phyloP scores from a whole-genome alignment of 2,113 vertebrate genomes.

The Sylvietta virens region DNA sequence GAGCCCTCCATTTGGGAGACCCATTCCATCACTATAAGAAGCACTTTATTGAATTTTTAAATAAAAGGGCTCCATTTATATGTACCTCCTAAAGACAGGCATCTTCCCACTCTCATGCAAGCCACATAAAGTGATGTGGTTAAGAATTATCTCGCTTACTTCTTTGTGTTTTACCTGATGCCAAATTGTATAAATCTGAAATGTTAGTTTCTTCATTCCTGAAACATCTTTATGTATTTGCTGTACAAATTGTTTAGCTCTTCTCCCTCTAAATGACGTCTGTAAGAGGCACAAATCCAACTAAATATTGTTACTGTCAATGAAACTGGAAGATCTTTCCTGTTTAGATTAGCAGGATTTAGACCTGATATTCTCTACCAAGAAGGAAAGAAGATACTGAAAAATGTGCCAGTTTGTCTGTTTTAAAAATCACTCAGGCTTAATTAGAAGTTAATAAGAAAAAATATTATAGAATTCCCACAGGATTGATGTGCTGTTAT shows the following conservation, averaged over 20 bases:
- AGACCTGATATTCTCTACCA: neutral
- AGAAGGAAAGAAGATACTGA: neutral
- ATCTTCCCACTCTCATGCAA: neutral
- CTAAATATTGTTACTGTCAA: neutral
- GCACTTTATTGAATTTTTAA: neutral
- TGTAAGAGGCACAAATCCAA: neutral
- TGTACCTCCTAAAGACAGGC: neutral
- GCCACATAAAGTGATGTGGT: neutral
- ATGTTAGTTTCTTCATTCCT: neutral
- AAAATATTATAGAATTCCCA: neutral
- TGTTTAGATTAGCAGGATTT: neutral
- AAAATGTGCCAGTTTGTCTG: neutral
- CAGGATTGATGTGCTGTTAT: neutral
- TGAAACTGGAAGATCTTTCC: neutral
- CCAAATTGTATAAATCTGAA: neutral
- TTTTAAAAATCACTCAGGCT: neutral
- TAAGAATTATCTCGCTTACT: neutral
- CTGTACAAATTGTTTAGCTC: neutral
- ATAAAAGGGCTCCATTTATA: neutral
- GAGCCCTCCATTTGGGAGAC: neutral
- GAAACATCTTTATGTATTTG: neutral
- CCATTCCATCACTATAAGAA: neutral
- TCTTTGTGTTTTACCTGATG: neutral
- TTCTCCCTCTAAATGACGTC: neutral
- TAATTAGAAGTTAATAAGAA: conserved; percentile 6